Base-by-base conservation (phyloP, 2,113 vertebrate genomes). In the Tonatia bakeri region DNA sequence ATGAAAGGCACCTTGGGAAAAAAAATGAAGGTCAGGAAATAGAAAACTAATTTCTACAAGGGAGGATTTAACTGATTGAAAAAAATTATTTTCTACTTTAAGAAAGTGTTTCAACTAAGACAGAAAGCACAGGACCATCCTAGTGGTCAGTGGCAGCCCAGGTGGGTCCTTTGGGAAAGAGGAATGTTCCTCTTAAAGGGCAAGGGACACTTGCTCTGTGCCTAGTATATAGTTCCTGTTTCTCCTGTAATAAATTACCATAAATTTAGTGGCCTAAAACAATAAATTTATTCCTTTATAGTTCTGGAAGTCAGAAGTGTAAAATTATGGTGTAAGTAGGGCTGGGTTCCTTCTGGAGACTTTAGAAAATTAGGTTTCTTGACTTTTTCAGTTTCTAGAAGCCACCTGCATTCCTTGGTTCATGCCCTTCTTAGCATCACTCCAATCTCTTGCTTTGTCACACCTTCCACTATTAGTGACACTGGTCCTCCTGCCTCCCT, bases 41-140 rank as follows among this genome's bases (percentile, higher is more conserved):
- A 91, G 8, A 94, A 92, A 96, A 82, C 10, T 36, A 45, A 86
- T 90, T 90, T 90, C 17, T 90, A 45, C 26, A 86, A 33, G 65
- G 72, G 40, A 81, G 22, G 56, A 86, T 87, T 64, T 96, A 72
- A 91, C 13, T 84, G 70, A 83, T 56, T 33, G 67, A 43, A 54
- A 76, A 73, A 73, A 87, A 24, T 20, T 50, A 36, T n/a, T 91
- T 95, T 87, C 16, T 61, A 90, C 45, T 72, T 87, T 38, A 91
- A 76, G 40, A 70, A 92, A 94, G 16, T 11, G 5, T 94, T 95
- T 92, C 65, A 56, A 83, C 67, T 61, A 61, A 50, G 59, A 65
- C 20, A 20, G 26, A 77, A 90, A 50, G 28, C 16, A 70, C 3
- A 70, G 22, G 16, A 65, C 20, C 75, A 87, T 73, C 17, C 70